Percentiles rank a stretch among this genome's conserved stretches.
Evolutionary conservation across 2,797 vertebrate genomes (phyloP).

Genomic region (Cossypha polioptera): DNA sequence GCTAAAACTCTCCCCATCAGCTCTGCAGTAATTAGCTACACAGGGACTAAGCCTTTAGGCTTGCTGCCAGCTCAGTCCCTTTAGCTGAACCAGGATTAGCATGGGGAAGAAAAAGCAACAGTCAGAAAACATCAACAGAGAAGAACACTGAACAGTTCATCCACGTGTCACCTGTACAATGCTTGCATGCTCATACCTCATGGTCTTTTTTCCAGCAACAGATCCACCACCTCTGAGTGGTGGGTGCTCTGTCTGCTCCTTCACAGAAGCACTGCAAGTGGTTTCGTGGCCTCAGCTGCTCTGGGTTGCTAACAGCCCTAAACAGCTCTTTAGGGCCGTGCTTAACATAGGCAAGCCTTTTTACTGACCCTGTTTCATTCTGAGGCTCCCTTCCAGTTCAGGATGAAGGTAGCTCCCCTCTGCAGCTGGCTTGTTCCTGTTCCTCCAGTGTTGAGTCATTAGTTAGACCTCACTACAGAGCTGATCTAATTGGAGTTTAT

Average conservation of each 20-base stretch:
- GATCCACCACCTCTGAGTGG: neutral
- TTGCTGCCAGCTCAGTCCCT: neutral
- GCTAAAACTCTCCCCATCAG: neutral
- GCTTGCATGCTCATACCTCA: neutral
- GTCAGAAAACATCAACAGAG: neutral
- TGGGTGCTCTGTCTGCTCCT: neutral
- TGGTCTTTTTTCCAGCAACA: neutral
- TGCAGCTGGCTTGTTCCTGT: neutral
- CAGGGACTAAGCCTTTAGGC: neutral
- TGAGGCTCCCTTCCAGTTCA: neutral
- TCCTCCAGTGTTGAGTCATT: neutral
- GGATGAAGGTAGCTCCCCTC: neutral
- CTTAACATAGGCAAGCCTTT: neutral
- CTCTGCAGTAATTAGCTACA: neutral
- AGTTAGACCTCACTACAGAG: neutral
- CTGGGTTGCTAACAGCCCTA: neutral
- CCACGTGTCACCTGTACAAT: rapidly evolving
- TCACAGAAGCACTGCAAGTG: neutral
- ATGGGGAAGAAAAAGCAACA: neutral
- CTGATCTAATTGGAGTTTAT: neutral
- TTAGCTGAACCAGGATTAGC: neutral
- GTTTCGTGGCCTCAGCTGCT: neutral
- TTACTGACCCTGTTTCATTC: neutral
- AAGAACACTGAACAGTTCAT: neutral
- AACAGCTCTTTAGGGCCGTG: neutral